Conservation (phyloP, 2,797 vertebrate species). For the Spheniscus humboldti region DNA sequence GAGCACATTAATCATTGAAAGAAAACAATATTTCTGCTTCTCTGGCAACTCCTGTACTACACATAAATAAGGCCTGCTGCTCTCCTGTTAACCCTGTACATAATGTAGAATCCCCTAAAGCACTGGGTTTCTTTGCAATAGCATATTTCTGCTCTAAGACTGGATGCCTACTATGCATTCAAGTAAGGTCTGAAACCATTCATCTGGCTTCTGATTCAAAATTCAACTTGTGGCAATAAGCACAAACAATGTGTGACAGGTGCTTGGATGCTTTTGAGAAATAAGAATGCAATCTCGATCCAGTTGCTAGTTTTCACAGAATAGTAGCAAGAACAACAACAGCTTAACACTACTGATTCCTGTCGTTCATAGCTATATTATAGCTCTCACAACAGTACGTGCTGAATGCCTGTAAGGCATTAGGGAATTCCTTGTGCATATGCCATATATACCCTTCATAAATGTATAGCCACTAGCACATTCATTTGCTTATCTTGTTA, state of each 20-base stretch:
- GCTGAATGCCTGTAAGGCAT: not conserved
- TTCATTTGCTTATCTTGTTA: not conserved
- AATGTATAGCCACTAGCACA: not conserved
- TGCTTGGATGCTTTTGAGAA: not conserved
- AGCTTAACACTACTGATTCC: not conserved
- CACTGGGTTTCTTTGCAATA: not conserved
- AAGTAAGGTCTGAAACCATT: not conserved
- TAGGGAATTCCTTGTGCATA: not conserved
- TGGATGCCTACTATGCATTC: not conserved
- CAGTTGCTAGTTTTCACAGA: not conserved
- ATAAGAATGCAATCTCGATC: not conserved
- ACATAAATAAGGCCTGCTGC: slow-evolving; percentile 8
- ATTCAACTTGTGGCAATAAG: not conserved
- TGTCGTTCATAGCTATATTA: not conserved
- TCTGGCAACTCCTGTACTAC: slow-evolving; percentile 28
- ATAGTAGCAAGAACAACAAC: not conserved
- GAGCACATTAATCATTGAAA: slow-evolving; percentile 59
- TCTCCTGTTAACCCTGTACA: slow-evolving; percentile 17
- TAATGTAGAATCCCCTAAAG: not conserved
- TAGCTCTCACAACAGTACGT: not conserved
- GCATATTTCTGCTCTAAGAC: not conserved
- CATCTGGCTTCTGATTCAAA: not conserved
- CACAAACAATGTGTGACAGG: not conserved
- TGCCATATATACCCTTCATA: not conserved
- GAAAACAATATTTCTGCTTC: slow-evolving; percentile 54